Evolutionary conservation across 2,888 invertebrate genomes (phyloP).

Genomic region (Metalampra italica): DNA sequence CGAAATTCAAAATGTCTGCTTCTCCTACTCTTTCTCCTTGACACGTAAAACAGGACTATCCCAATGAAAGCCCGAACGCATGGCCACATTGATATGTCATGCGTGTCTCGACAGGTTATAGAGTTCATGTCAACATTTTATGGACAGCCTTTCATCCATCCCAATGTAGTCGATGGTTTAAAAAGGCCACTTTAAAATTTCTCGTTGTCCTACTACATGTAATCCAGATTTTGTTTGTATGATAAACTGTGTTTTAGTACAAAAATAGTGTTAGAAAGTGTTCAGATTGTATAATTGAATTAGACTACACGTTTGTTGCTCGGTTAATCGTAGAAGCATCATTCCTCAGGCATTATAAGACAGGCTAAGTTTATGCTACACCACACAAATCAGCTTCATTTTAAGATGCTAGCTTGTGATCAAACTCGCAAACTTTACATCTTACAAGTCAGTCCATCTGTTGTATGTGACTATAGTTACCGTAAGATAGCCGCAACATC

Average conservation of each 20-base stretch:
- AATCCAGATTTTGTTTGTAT: not conserved
- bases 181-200: not conserved
- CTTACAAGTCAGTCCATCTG: not conserved
- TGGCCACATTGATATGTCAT: not conserved
- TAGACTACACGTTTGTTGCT: too few relatives aligned
- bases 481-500: too few relatives aligned
- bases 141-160: not conserved
- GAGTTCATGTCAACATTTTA: slow-evolving; percentile 9
- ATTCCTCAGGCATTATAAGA: too few relatives aligned
- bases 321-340: too few relatives aligned
- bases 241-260: not conserved
- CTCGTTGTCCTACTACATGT: not conserved
- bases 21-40: too few relatives aligned
- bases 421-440: not conserved
- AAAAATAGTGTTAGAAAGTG: too few relatives aligned
- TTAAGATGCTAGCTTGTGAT: not conserved
- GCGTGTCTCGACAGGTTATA: slow-evolving; percentile 1
- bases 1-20: too few relatives aligned
- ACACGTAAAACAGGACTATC: too few relatives aligned
- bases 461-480: too few relatives aligned
- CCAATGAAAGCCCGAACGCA: not conserved
- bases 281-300: too few relatives aligned
- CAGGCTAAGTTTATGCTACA: too few relatives aligned
- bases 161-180: not conserved
- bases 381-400: too few relatives aligned